Evolutionary conservation across 2,113 vertebrate species (phyloP).

Genomic region (Anarhynchus alexandrinus): DNA sequence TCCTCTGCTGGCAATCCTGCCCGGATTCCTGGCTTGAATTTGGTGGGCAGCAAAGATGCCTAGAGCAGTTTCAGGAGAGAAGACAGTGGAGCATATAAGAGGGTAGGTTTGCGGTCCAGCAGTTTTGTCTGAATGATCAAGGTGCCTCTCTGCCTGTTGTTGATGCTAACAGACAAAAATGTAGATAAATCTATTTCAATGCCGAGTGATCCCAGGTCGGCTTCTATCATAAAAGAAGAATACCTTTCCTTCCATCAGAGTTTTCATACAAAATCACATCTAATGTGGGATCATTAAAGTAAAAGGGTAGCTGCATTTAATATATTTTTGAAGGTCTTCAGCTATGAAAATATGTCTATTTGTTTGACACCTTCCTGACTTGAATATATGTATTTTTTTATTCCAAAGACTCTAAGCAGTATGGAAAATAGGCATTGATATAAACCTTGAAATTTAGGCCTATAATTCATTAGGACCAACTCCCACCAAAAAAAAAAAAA

Average conservation of each 20-base stretch:
- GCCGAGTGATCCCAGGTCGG: background rate
- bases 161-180: slow-evolving; percentile 6
- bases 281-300: background rate
- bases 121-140: slow-evolving; percentile 39
- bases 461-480: background rate
- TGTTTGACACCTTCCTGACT: background rate
- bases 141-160: slow-evolving; percentile 31
- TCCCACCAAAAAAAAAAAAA: background rate
- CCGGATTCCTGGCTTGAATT: slow-evolving; percentile 42
- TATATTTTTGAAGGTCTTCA: background rate
- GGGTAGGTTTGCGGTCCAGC: slow-evolving; percentile 8
- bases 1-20: slow-evolving; percentile 64
- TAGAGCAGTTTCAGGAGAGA: slow-evolving; percentile 42
- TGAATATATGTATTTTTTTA: background rate
- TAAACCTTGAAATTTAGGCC: background rate
- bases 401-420: background rate
- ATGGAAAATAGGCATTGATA: background rate
- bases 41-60: slow-evolving; percentile 34
- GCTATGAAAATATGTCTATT: background rate
- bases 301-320: background rate
- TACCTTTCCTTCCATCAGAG: background rate
- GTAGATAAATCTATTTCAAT: background rate
- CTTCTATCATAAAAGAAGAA: background rate
- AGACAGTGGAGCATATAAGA: background rate
- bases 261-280: slow-evolving; percentile 20